Evolutionary conservation across 2,888 invertebrate genomes (phyloP).

Genomic region (Hedychridium roseum): DNA sequence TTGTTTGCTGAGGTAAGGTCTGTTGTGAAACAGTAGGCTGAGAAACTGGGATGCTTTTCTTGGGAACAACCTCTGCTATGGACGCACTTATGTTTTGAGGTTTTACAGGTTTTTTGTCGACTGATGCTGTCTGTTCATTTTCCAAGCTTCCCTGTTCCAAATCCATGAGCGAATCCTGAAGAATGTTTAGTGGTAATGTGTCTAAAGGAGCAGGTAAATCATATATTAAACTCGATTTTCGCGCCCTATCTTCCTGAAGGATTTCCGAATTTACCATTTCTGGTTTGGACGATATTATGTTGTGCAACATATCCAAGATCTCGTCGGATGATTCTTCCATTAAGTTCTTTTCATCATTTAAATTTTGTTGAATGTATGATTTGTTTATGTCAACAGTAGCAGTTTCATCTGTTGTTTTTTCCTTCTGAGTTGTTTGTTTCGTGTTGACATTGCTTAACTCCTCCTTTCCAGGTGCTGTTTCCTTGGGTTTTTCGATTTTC

Average conservation of each 20-base stretch:
- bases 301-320: constrained; percentile 75
- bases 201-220: constrained; percentile 58
- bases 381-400: constrained; percentile 34
- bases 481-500: constrained; percentile 27
- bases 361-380: constrained; percentile 24
- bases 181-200: constrained; percentile 56
- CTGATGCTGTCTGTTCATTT: constrained; percentile 21
- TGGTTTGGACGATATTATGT: constrained; percentile 66
- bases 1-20: constrained; percentile 34
- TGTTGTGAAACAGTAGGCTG: too few species aligned
- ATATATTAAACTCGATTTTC: constrained; percentile 55
- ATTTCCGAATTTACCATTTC: constrained; percentile 57
- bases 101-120: constrained; percentile 28
- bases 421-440: constrained; percentile 20
- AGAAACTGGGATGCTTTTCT: constrained; percentile 38
- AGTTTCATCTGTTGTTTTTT: constrained; percentile 33
- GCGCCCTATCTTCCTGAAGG: constrained; percentile 49
- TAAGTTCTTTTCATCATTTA: constrained; percentile 40
- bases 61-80: constrained; percentile 16
- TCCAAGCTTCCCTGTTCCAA: constrained; percentile 39
- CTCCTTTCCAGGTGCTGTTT: constrained; percentile 13
- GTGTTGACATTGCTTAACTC: constrained; percentile 17
- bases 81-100: constrained; percentile 20
- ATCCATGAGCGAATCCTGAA: constrained; percentile 56
- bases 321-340: constrained; percentile 72